A percentile compares a stretch with the other conserved stretches of the same genome.
phyloP scores from a whole-genome alignment of 2,113 vertebrate species.

The Campylorhamphus procurvoides region DNA sequence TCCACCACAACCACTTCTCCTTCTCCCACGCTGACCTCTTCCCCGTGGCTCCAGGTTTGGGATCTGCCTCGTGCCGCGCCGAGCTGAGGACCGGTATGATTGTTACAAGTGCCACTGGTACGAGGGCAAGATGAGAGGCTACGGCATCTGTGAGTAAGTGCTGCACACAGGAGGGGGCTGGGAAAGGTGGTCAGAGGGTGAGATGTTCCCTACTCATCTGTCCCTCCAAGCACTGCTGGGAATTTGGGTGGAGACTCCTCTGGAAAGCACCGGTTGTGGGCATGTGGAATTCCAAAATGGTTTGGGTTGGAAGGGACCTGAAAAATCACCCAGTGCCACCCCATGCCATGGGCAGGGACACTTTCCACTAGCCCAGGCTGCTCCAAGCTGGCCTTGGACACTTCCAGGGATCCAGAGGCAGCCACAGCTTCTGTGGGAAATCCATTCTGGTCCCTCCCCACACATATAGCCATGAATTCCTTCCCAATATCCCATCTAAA shows the following conservation, averaged over 20 bases:
- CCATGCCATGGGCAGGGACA: not conserved
- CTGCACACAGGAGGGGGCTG: fast-evolving
- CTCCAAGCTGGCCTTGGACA: not conserved
- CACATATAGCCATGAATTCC: not conserved
- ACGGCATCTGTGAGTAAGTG: conserved; percentile 86
- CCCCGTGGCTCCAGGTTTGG: conserved; percentile 70
- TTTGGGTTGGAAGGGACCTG: not conserved
- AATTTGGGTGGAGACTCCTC: not conserved
- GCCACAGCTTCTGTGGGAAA: not conserved
- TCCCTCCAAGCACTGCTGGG: not conserved
- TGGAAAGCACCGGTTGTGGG: not conserved
- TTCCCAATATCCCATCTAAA: not conserved
- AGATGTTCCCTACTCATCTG: no score
- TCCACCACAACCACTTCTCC: fast-evolving
- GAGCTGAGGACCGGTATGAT: conserved; percentile 69
- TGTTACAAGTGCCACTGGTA: conserved; percentile 85
- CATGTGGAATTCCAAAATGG: not conserved
- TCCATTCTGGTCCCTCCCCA: not conserved
- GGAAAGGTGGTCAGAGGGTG: fast-evolving
- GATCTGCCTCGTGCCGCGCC: conserved; percentile 72
- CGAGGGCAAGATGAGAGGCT: conserved; percentile 73
- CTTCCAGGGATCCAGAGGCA: not conserved
- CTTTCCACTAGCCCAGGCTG: fast-evolving
- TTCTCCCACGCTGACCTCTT: not conserved
- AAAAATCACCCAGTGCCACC: no score